Conservation (phyloP, 2,888 invertebrate species). For the Epiblema foenella region DNA sequence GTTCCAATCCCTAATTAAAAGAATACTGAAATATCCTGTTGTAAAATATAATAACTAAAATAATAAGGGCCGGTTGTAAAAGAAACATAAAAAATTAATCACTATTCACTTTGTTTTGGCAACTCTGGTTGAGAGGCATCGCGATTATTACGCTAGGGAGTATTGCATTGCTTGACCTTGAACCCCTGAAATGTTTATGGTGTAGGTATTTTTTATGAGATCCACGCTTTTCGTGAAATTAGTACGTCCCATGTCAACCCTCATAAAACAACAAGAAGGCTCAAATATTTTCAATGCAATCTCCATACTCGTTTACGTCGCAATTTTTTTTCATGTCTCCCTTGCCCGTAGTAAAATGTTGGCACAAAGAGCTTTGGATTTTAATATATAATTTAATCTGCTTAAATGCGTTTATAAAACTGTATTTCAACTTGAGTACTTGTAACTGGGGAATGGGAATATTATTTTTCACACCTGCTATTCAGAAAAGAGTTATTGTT, state of each 20-base stretch:
- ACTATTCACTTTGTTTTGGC: too few species aligned
- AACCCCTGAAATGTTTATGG: slow-evolving; percentile 1
- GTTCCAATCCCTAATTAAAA: not conserved
- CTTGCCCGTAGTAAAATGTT: slow-evolving; percentile 26
- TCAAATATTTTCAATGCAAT: slow-evolving; percentile 39
- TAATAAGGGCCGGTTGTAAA: not conserved
- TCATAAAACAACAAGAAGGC: slow-evolving; percentile 24
- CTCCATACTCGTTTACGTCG: slow-evolving; percentile 34
- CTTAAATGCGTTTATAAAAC: slow-evolving; percentile 24
- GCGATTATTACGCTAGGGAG: too few species aligned
- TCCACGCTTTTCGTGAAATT: slow-evolving; percentile 17
- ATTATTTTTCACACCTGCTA: too few species aligned
- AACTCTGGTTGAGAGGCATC: too few species aligned
- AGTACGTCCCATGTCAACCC: slow-evolving; percentile 15
- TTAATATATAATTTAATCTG: slow-evolving; percentile 42
- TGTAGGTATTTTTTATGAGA: slow-evolving; percentile 3
- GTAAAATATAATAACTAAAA: not conserved
- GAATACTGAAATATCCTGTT: not conserved
- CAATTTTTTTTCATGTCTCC: slow-evolving; percentile 29
- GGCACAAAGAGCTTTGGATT: slow-evolving; percentile 24
- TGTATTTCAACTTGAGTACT: not conserved
- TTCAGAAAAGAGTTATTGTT: too few species aligned
- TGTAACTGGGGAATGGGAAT: slow-evolving; percentile 1
- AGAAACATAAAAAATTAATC: too few species aligned
- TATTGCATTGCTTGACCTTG: slow-evolving; percentile 10